A percentile compares a stretch with the other conserved stretches of the same genome.
These are phyloP conservation scores for Eutrigla gurnardus DNA, from an alignment of 2,797 vertebrate species.

Conservation along the genomic window DNA sequence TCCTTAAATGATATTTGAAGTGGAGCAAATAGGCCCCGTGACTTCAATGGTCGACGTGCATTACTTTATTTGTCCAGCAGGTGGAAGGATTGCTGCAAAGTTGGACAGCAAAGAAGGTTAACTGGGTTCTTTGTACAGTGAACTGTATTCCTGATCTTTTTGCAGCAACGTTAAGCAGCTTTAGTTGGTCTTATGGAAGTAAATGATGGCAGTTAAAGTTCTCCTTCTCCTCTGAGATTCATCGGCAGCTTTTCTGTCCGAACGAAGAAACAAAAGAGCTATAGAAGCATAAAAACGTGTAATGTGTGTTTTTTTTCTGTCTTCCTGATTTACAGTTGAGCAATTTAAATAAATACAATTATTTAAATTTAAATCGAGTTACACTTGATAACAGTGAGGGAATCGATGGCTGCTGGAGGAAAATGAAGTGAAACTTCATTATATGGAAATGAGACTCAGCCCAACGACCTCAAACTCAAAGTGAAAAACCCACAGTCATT, in stretches of 20 bases:
- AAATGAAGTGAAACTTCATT: background rate
- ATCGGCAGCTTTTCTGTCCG: background rate
- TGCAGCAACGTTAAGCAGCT: background rate
- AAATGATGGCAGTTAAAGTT: background rate
- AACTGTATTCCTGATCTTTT: background rate
- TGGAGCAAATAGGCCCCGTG: background rate
- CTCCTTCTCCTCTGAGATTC: background rate
- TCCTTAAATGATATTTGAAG: background rate
- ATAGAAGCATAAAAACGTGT: background rate
- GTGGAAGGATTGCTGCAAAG: background rate
- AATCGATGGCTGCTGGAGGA: too few species aligned
- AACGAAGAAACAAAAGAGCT: background rate
- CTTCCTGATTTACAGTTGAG: too few species aligned
- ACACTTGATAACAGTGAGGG: background rate
- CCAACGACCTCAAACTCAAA: background rate
- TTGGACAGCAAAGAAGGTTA: background rate
- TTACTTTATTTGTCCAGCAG: conserved; percentile 25
- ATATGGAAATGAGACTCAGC: too few species aligned
- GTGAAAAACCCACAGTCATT: background rate
- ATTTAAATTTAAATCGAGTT: background rate
- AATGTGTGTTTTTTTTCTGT: too few species aligned
- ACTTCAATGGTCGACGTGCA: background rate
- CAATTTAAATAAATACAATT: too few species aligned
- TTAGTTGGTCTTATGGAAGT: background rate
- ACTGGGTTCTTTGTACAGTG: background rate